Conservation (phyloP, 2,113 vertebrate genomes). For the Tachysurus vachellii region DNA sequence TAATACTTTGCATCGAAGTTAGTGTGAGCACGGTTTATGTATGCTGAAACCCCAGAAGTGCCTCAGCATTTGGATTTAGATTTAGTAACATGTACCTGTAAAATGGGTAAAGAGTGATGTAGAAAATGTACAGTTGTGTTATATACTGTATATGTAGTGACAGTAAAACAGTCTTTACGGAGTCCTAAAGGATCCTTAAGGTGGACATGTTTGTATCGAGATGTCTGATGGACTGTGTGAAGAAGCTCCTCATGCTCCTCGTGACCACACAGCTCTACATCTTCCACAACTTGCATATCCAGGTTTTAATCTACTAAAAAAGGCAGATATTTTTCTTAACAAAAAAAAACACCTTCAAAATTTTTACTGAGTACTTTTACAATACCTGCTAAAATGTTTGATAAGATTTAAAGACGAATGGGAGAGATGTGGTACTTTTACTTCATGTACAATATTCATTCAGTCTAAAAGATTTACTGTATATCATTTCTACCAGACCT, state of each 20-base stretch:
- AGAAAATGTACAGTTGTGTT: too few species aligned
- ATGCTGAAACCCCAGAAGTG: too few species aligned
- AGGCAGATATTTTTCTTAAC: neutral
- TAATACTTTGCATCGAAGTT: too few species aligned
- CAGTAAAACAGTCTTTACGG: too few species aligned
- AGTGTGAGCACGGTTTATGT: too few species aligned
- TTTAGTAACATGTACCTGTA: too few species aligned
- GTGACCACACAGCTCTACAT: neutral
- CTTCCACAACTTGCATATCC: conserved; percentile 24
- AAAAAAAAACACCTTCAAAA: conserved; percentile 32
- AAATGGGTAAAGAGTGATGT: too few species aligned
- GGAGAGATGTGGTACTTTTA: neutral
- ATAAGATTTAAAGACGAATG: neutral
- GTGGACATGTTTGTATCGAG: too few species aligned
- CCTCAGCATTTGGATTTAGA: too few species aligned
- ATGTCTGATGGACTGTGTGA: too few species aligned
- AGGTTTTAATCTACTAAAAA: conserved; percentile 52
- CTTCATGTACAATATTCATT: neutral
- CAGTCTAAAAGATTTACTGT: neutral
- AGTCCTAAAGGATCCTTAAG: too few species aligned
- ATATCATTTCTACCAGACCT: neutral
- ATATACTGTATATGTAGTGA: too few species aligned
- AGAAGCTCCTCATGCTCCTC: neutral
- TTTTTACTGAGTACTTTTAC: neutral
- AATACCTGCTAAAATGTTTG: neutral